Evolutionary conservation across 2,797 vertebrate species (phyloP).

Genomic region (Tamandua tetradactyla): DNA sequence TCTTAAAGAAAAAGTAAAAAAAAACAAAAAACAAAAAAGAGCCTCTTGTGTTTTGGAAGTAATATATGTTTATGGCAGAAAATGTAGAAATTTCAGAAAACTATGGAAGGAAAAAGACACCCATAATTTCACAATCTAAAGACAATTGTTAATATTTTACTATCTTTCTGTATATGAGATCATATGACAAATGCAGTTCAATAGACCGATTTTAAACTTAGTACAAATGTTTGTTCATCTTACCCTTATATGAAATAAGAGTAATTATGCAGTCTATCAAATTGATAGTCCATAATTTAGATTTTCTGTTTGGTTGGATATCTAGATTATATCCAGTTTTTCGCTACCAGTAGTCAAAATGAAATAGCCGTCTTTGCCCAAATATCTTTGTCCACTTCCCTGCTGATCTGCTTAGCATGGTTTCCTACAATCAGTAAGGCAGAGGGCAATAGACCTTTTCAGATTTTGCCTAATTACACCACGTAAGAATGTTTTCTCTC

Average conservation of each 20-base stretch:
- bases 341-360: neutral
- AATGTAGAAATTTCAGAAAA: neutral
- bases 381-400: neutral
- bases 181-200: neutral
- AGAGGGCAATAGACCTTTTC: neutral
- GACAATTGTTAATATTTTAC: neutral
- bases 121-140: neutral
- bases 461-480: neutral
- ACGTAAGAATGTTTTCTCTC: neutral
- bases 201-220: neutral
- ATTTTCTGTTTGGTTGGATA: neutral
- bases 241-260: neutral
- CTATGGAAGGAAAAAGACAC: neutral
- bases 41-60: neutral
- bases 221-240: neutral
- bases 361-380: neutral
- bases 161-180: neutral
- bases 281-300: neutral
- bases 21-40: no score
- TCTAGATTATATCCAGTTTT: neutral
- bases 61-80: neutral
- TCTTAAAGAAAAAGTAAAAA: neutral
- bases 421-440: neutral
- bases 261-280: neutral
- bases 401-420: neutral